A percentile compares a stretch with the other conserved stretches of the same genome.
These are phyloP conservation scores for Hermodice carunculata DNA, from an alignment of 2,888 invertebrate genomes.

Conservation along the genomic window DNA sequence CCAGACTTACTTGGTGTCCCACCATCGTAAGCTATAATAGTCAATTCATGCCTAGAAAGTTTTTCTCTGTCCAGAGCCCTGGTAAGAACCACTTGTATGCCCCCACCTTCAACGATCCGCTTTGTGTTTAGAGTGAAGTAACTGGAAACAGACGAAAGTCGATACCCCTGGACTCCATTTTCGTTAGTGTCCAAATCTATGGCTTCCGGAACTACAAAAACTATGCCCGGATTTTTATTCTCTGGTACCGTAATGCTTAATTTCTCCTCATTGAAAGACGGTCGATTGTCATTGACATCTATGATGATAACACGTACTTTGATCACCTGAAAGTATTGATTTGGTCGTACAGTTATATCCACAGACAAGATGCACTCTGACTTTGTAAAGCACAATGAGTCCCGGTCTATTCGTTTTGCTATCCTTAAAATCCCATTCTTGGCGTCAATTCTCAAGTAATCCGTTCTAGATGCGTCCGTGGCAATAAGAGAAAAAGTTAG, in stretches of 20 bases:
- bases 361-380: neutral
- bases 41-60: neutral
- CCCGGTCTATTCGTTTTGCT: slow-evolving; percentile 3
- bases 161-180: slow-evolving; percentile 25
- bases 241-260: slow-evolving; percentile 16
- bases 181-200: slow-evolving; percentile 29
- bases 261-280: slow-evolving; percentile 16
- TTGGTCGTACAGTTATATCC: slow-evolving; percentile 6
- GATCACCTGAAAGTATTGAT: slow-evolving; percentile 26
- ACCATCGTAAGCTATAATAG: slow-evolving; percentile 14
- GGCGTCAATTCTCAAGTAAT: slow-evolving; percentile 9
- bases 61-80: slow-evolving; percentile 23
- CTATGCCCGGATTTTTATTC: slow-evolving; percentile 11
- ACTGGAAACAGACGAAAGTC: neutral
- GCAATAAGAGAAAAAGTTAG: too few relatives aligned
- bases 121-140: slow-evolving; percentile 13
- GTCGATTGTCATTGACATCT: slow-evolving; percentile 34
- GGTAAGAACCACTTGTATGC: slow-evolving; percentile 39
- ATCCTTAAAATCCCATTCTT: slow-evolving; percentile 3
- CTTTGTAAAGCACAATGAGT: slow-evolving; percentile 1
- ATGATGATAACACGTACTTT: slow-evolving; percentile 21
- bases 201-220: slow-evolving; percentile 27
- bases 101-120: slow-evolving; percentile 31
- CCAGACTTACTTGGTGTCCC: slow-evolving; percentile 15
- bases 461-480: too few relatives aligned